A percentile compares a stretch with the other conserved stretches of the same genome.
These are phyloP conservation scores for Macrochelys suwanniensis DNA, from an alignment of 2,797 vertebrate genomes.

Conservation along the genomic window DNA sequence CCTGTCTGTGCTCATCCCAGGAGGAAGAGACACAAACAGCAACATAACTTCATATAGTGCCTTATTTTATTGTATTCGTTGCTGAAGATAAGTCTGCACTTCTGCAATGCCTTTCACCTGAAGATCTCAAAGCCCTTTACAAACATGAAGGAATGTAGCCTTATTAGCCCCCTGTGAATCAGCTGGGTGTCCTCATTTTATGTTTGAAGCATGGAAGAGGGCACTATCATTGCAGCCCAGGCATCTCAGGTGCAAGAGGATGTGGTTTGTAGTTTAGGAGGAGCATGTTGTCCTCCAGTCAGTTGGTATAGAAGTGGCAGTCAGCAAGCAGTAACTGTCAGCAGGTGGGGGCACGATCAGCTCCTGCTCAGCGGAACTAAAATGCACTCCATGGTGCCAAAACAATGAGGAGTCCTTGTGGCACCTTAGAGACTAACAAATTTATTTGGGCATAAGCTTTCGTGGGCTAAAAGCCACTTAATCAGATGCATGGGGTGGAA, in stretches of 20 bases:
- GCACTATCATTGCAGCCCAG: neutral
- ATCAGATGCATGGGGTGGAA: too few relatives aligned
- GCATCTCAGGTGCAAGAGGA: neutral
- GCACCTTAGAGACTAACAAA: too few relatives aligned
- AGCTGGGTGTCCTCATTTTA: neutral
- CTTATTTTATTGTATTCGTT: neutral
- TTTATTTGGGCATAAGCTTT: too few relatives aligned
- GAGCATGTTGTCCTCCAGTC: neutral
- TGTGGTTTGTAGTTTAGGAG: neutral
- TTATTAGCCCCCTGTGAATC: neutral
- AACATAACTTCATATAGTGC: neutral
- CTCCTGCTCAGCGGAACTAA: neutral
- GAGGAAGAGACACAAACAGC: slow-evolving; percentile 13
- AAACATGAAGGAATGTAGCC: neutral
- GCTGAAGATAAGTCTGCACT: neutral
- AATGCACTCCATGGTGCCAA: neutral
- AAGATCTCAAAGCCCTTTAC: neutral
- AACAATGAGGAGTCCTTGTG: too few relatives aligned
- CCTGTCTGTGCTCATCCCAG: neutral
- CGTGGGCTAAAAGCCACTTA: too few relatives aligned
- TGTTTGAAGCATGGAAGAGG: neutral
- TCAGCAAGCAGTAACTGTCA: neutral
- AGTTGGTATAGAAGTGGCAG: neutral
- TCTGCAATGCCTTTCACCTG: neutral
- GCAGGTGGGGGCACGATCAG: neutral